Conservation (phyloP, 1,140 invertebrate genomes). For the Ephestia elutella region DNA sequence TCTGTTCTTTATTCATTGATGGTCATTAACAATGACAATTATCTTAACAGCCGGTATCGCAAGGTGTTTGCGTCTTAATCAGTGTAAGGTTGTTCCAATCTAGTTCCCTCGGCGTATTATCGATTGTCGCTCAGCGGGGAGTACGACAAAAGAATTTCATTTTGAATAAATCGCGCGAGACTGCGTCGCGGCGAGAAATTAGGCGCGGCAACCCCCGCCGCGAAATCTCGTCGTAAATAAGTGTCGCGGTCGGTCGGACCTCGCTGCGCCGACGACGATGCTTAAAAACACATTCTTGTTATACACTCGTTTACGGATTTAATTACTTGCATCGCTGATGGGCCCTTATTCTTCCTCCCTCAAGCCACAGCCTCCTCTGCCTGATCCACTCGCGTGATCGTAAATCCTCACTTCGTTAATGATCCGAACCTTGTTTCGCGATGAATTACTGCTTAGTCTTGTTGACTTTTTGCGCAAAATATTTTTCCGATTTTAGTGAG, state of each 20-base stretch:
- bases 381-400: slow-evolving; percentile 46
- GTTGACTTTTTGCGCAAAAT: slow-evolving; percentile 49
- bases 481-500: slow-evolving; percentile 46
- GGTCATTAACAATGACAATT: slow-evolving; percentile 32
- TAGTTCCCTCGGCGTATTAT: slow-evolving; percentile 54
- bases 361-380: slow-evolving; percentile 22
- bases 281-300: slow-evolving; percentile 57
- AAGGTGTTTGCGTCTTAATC: slow-evolving; percentile 60
- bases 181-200: slow-evolving; percentile 67
- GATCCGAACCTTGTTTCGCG: slow-evolving; percentile 48
- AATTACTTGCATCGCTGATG: slow-evolving; percentile 62
- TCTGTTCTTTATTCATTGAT: slow-evolving; percentile 11
- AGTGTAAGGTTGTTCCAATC: slow-evolving; percentile 42
- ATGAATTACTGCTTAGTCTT: slow-evolving; percentile 54
- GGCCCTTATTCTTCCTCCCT: slow-evolving; percentile 24
- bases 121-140: slow-evolving; percentile 57
- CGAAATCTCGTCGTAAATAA: slow-evolving; percentile 68
- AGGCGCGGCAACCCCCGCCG: slow-evolving; percentile 62
- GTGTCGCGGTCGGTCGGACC: slow-evolving; percentile 38
- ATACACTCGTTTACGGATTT: slow-evolving; percentile 68
- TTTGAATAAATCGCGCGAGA: slow-evolving; percentile 68
- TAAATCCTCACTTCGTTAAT: slow-evolving; percentile 61
- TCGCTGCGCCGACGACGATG: slow-evolving; percentile 32
- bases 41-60: slow-evolving; percentile 25
- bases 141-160: slow-evolving; percentile 59